Percentiles rank a stretch among this genome's conserved stretches.
Conservation (phyloP, 2,797 vertebrate genomes). For the Liparis tanakae region DNA sequence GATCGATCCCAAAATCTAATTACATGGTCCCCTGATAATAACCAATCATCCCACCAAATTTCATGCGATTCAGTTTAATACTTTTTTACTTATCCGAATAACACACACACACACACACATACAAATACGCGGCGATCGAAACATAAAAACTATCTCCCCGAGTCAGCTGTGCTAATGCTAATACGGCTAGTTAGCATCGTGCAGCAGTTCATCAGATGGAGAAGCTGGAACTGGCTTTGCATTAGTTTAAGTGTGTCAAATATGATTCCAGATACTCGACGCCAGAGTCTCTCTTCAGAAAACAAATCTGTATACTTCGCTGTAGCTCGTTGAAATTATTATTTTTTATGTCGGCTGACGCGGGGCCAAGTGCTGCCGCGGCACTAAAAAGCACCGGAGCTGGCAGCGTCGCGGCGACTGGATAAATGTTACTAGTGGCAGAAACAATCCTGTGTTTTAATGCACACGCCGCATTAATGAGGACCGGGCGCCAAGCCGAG, state of each 20-base stretch:
- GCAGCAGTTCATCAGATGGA: no score
- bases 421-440: conserved; percentile 22
- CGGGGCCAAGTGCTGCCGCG: conserved; percentile 18
- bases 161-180: no score
- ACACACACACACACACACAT: no score
- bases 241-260: conserved; percentile 9
- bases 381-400: conserved; percentile 7
- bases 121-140: no score
- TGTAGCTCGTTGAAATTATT: not conserved
- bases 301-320: not conserved
- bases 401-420: conserved; percentile 9
- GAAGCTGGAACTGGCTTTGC: not conserved
- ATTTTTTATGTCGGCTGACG: conserved; percentile 16
- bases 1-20: no score
- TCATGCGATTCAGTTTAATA: no score
- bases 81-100: no score
- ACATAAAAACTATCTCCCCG: no score
- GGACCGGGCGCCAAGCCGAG: not conserved
- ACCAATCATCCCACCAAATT: no score
- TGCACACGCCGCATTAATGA: conserved; percentile 31
- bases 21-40: no score
- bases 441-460: conserved; percentile 29
- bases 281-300: not conserved
- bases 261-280: not conserved
- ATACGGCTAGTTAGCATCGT: no score